A percentile compares a stretch with the other conserved stretches of the same genome.
Conservation (phyloP, 2,113 vertebrate species). For the Phasianus colchicus region DNA sequence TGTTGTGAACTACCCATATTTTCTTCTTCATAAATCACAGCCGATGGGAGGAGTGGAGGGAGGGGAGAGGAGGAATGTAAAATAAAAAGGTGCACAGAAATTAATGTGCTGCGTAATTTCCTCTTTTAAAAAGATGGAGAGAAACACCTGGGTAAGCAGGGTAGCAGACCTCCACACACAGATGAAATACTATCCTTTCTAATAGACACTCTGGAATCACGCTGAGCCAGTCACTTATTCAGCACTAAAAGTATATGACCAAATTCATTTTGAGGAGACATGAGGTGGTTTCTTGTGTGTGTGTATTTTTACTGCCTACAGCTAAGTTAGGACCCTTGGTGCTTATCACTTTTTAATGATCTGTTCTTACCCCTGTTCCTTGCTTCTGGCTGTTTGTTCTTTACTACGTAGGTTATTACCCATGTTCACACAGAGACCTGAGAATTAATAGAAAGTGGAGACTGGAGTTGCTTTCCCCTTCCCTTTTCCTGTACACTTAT, state of each 20-base stretch:
- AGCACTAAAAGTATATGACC: conserved; percentile 18
- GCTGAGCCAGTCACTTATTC: conserved; percentile 12
- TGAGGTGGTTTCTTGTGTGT: neutral
- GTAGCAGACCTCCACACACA: neutral
- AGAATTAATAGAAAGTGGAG: conserved; percentile 38
- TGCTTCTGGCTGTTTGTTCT: conserved; percentile 51
- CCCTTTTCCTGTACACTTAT: neutral
- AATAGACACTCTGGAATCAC: neutral
- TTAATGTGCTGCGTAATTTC: conserved; percentile 44
- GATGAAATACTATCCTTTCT: conserved; percentile 6
- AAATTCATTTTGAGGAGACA: neutral
- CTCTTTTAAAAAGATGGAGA: neutral
- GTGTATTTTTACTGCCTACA: conserved; percentile 36
- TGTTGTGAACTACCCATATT: neutral
- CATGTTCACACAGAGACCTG: conserved; percentile 18
- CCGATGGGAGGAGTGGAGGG: neutral
- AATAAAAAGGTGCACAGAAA: conserved; percentile 1
- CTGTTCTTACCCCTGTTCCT: conserved; percentile 39
- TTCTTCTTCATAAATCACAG: neutral
- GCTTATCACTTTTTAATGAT: conserved; percentile 43
- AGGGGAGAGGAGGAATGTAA: neutral
- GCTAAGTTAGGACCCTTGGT: conserved; percentile 8
- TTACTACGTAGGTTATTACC: conserved; percentile 38
- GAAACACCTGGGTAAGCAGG: neutral
- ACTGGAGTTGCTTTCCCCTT: neutral